Base-by-base conservation (phyloP, 2,797 vertebrate genomes). In the Hephaestus fuliginosus region DNA sequence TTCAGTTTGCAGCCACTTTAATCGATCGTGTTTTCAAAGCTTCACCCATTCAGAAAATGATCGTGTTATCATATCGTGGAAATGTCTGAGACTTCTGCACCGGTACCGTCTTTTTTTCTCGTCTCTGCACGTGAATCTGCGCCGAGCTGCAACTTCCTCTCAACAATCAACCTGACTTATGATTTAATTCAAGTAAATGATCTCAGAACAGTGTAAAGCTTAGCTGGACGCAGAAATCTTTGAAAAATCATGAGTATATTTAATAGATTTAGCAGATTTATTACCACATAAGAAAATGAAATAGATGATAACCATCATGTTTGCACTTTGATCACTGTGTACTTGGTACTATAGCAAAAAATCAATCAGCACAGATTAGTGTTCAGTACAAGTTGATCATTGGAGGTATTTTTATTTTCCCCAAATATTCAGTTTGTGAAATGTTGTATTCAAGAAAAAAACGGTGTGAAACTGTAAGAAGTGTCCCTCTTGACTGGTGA, bases 321-420 rank as follows among this genome's bases (percentile, higher is more conserved):
- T 88, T 87, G 84, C 86, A 86, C 85, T 88, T 84, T 78, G 79
- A 75, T 55, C 76, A 25, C 41, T 53, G 74, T 86, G 83, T 58
- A 71, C 48, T 11, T 63, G 75, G 80, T 86, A 67, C 86, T 77
- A 56, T 13, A 72, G 80, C 66, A 25, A 73, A 55, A 51, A 22
- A 15, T 4, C 0, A 65, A 22, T 64, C 46, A 2, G 60, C 74
- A 63, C 76, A 41, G 56, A 44, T 33, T 12, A 11, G 14, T 17
- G 36, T 55, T 74, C 6, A 60, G 71, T 73, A 70, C 68, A 33
- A 18, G 25, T 7, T 4, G 48, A 64, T 68, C 28, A 12, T 63
- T 22, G n/a, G 28, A 62, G 67, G 48, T 64, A 1, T 57, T 72
- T 75, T 13, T 20, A 13, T 65, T 20, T 0, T 8, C 7, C 2